A percentile compares a stretch with the other conserved stretches of the same genome.
These are phyloP conservation scores for Ophthalmolycus amberensis DNA, from an alignment of 2,113 vertebrate species.

Conservation along the genomic window DNA sequence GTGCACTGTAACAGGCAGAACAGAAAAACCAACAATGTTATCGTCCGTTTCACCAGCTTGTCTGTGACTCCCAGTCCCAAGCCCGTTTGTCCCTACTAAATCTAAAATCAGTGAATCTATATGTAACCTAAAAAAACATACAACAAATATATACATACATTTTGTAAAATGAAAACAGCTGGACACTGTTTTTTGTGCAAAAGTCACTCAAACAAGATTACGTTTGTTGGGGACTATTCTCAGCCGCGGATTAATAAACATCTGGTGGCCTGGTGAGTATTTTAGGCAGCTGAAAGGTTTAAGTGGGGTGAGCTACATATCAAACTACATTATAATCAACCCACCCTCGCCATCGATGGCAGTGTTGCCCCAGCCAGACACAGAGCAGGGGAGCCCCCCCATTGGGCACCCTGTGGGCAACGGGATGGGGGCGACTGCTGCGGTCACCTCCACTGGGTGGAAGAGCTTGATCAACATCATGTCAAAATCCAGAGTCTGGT, in stretches of 20 bases:
- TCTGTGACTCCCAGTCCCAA: neutral
- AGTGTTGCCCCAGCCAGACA: constrained; percentile 79
- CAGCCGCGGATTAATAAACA: neutral
- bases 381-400: constrained; percentile 62
- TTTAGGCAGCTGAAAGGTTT: neutral
- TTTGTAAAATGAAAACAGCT: neutral
- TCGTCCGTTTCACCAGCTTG: neutral
- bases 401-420: constrained; percentile 67
- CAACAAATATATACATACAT: neutral
- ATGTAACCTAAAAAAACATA: too few relatives aligned
- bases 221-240: neutral
- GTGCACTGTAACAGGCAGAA: constrained; percentile 31
- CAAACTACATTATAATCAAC: neutral
- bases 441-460: constrained; percentile 70
- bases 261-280: neutral
- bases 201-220: neutral
- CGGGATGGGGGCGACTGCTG: constrained; percentile 62
- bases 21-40: neutral
- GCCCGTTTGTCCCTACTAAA: neutral
- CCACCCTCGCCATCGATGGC: constrained; percentile 42
- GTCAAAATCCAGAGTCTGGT: constrained; percentile 81
- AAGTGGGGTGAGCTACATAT: neutral
- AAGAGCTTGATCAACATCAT: constrained; percentile 82
- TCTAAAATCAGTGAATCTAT: too few relatives aligned
- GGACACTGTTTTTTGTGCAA: neutral